These are phyloP conservation scores for Atta cephalotes DNA, from an alignment of 1,140 invertebrate genomes.

Conservation along the genomic window DNA sequence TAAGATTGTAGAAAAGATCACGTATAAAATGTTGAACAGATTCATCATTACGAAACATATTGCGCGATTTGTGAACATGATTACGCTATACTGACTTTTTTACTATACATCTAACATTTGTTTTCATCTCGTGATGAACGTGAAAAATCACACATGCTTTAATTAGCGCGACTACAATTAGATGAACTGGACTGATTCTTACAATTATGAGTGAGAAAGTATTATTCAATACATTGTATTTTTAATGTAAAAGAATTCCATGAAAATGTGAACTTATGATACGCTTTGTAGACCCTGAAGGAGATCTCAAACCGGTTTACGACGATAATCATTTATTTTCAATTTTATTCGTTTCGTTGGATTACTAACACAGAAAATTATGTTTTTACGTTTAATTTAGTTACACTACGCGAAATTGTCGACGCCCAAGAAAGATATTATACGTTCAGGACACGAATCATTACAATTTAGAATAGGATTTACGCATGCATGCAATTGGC, in stretches of 20 bases:
- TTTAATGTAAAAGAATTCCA: conserved; percentile 1
- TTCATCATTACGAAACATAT: conserved; percentile 35
- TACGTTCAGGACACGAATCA: neutral
- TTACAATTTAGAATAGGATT: neutral
- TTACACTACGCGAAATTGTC: neutral
- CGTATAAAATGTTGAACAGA: neutral
- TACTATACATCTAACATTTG: neutral
- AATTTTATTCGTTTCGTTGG: neutral
- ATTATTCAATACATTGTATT: conserved; percentile 22
- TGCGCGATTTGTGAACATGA: conserved; percentile 37
- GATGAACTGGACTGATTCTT: neutral
- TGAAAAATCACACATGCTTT: conserved; percentile 42
- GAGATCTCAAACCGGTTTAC: neutral
- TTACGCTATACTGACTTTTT: conserved; percentile 16
- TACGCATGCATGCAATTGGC: neutral
- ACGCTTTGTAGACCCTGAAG: neutral
- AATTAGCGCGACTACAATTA: conserved; percentile 49
- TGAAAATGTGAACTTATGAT: neutral
- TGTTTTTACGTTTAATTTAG: conserved; percentile 9
- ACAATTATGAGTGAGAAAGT: conserved; percentile 4
- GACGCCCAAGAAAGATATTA: conserved; percentile 10
- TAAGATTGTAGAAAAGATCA: neutral
- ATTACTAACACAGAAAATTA: conserved; percentile 14
- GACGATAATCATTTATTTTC: neutral
- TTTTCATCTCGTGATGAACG: conserved; percentile 31